Percentiles rank a stretch among this genome's conserved stretches.
Conservation (phyloP, 2,113 vertebrate genomes). For the Pipra filicauda region DNA sequence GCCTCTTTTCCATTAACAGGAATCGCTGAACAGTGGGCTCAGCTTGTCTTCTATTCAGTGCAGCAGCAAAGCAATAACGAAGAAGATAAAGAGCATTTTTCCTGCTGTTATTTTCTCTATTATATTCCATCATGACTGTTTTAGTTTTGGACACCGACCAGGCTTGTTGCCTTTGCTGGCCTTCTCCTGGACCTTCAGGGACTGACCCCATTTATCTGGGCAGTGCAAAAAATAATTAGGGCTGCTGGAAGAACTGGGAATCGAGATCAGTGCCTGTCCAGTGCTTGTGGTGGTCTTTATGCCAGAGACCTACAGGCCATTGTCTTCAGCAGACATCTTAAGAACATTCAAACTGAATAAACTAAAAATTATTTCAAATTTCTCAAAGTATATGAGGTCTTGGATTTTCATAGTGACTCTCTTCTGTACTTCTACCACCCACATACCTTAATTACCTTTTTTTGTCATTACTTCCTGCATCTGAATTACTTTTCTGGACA, state of each 20-base stretch:
- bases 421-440: not conserved
- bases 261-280: not conserved
- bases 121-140: not conserved
- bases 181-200: not conserved
- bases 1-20: not conserved
- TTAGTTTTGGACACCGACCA: not conserved
- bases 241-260: not conserved
- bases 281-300: not conserved
- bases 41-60: not conserved
- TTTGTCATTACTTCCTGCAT: not conserved
- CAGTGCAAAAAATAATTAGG: not conserved
- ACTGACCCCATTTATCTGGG: accelerated
- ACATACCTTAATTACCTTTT: not conserved
- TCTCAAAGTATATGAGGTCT: not conserved
- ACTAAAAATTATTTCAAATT: not conserved
- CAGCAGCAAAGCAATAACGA: not conserved
- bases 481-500: not conserved
- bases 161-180: not conserved
- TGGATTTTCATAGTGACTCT: not conserved
- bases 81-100: not conserved
- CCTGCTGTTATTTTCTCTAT: not conserved
- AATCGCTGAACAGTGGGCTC: not conserved
- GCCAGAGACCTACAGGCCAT: not conserved
- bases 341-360: not conserved
- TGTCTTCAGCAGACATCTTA: not conserved